Base-by-base conservation (phyloP, 2,888 invertebrate genomes). In the Cabera pusaria region DNA sequence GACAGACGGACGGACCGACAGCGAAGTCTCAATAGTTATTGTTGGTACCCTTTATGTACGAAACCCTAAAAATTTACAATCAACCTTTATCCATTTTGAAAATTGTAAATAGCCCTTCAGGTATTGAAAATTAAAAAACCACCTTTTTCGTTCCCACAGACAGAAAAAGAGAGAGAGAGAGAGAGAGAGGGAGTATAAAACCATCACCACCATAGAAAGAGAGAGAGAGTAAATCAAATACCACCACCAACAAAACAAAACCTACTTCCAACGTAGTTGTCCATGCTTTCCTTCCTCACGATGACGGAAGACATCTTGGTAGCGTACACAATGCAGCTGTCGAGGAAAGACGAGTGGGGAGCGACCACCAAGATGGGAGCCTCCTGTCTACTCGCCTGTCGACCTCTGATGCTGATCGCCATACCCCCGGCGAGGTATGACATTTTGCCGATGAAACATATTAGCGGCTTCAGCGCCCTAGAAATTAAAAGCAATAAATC, bases 211-310 rank as follows among this genome's bases (percentile, higher is more conserved):
- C n/a, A n/a, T n/a, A n/a, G n/a, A n/a, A n/a, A n/a, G n/a, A n/a
- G n/a, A n/a, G n/a, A n/a, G n/a, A n/a, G n/a, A n/a, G n/a, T n/a
- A n/a, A n/a, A n/a, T n/a, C n/a, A n/a, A n/a, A n/a, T n/a, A n/a
- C 48, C 44, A 49, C 44, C 53, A 50, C 36, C 49, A 45, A 32
- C 94, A 46, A 33, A 22, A 28, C 23, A 44, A 29, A 47, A 92
- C 95, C 82, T 95, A 97, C 97, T 96, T 92, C 96, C 96, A 74
- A 96, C 94, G 70, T 95, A 93, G 59, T 95, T 95, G 73, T 95
- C 94, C 78, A 92, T 91, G 75, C 95, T 93, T 72, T 95, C 95
- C 59, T 93, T 91, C 72, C 96, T 91, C 51, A 95, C 95, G 77
- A 97, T 96, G 72, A 95, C 94, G 6, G 95, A 95, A 4, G 96